Percentiles rank a stretch among this genome's conserved stretches.
phyloP scores from a whole-genome alignment of 2,113 vertebrate species.

The Fregetta grallaria region DNA sequence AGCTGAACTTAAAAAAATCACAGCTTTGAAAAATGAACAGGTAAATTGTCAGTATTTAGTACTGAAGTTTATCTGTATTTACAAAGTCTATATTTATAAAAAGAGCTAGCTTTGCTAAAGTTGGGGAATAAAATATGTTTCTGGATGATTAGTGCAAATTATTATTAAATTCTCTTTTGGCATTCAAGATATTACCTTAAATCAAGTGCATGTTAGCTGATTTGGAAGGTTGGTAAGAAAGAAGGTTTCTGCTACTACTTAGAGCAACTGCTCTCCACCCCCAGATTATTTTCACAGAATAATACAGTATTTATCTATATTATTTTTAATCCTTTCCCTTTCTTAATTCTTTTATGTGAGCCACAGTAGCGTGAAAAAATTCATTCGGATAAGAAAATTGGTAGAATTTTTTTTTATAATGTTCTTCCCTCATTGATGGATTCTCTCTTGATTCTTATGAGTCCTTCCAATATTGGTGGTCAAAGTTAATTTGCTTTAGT shows the following conservation, averaged over 20 bases:
- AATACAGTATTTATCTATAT: not conserved
- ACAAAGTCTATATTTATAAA: not conserved
- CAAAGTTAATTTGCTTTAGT: not conserved
- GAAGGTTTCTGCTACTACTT: not conserved
- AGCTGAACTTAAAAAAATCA: slow-evolving; percentile 80
- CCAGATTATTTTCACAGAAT: not conserved
- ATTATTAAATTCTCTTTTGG: not conserved
- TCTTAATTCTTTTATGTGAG: not conserved
- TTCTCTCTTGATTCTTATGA: not conserved
- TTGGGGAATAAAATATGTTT: not conserved
- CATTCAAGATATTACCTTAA: not conserved
- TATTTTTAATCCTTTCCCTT: not conserved
- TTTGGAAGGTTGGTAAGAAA: not conserved
- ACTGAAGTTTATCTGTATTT: not conserved
- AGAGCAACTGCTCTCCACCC: not conserved
- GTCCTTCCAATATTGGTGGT: not conserved
- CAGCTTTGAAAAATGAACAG: slow-evolving; percentile 77
- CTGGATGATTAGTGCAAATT: not conserved
- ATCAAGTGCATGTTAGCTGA: not conserved
- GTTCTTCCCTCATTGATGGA: not conserved
- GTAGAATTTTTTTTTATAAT: not conserved
- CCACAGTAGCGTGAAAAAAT: not conserved
- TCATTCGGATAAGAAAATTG: not conserved
- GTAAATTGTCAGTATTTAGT: slow-evolving; percentile 62
- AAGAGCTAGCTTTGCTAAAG: not conserved